These are phyloP conservation scores for Petaurus breviceps DNA, from an alignment of 2,113 vertebrate species.

Conservation along the genomic window DNA sequence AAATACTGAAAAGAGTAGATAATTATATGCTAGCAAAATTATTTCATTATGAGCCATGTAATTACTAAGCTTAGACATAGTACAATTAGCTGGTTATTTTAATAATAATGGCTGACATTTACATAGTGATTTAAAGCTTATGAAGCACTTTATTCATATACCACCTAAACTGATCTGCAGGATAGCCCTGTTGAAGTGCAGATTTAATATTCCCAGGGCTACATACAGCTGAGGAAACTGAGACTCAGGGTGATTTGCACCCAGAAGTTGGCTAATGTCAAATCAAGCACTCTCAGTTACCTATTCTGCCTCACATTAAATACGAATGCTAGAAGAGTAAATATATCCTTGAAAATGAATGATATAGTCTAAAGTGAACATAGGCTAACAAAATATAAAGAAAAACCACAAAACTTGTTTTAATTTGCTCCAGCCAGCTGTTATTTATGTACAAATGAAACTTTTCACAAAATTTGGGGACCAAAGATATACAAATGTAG, in stretches of 20 bases:
- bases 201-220: not conserved
- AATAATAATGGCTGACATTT: not conserved
- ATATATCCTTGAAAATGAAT: not conserved
- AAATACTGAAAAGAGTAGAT: not conserved
- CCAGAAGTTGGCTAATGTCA: not conserved
- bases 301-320: not conserved
- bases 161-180: not conserved
- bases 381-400: conserved; percentile 27
- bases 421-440: conserved; percentile 29
- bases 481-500: conserved; percentile 37
- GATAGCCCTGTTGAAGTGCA: not conserved
- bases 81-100: not conserved
- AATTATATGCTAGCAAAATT: not conserved
- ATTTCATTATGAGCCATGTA: not conserved
- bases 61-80: not conserved
- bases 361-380: not conserved
- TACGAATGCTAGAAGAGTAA: not conserved
- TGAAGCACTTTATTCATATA: not conserved
- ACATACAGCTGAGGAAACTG: not conserved
- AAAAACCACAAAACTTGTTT: conserved; percentile 41
- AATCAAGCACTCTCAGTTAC: not conserved
- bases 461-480: conserved; percentile 35
- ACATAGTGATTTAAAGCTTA: not conserved
- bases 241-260: not conserved
- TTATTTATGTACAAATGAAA: conserved; percentile 42